Conservation (phyloP, 2,113 vertebrate genomes). For the Podilymbus podiceps region DNA sequence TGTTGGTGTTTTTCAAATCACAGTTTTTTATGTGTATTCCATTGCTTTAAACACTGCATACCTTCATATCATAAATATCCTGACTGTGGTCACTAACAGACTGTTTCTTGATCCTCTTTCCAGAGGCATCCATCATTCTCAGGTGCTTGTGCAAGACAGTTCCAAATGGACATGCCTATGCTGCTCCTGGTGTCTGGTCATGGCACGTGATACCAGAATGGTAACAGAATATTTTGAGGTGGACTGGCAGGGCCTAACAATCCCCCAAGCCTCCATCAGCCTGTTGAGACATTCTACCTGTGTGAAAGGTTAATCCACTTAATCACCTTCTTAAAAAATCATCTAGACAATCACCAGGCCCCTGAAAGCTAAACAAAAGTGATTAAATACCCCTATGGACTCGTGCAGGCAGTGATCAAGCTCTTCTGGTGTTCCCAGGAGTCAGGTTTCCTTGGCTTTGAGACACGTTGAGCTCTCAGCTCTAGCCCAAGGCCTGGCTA, state of each 20-base stretch:
- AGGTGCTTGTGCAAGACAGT: background rate
- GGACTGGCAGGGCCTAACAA: background rate
- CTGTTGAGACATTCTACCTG: background rate
- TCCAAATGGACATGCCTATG: background rate
- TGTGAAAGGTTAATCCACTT: background rate
- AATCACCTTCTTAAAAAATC: background rate
- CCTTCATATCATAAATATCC: background rate
- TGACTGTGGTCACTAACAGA: background rate
- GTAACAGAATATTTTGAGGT: background rate
- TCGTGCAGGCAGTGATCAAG: background rate
- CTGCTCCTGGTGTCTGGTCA: background rate
- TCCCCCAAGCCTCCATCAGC: background rate
- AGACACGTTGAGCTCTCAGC: background rate
- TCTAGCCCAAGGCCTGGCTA: background rate
- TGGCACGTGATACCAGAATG: background rate
- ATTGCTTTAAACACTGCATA: background rate
- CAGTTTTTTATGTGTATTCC: background rate
- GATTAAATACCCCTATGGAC: background rate
- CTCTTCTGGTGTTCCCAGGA: background rate
- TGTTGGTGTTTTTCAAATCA: background rate
- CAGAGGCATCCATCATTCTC: background rate
- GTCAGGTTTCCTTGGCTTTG: background rate
- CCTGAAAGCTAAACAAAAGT: background rate
- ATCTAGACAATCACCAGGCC: background rate
- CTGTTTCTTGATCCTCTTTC: background rate